Evolutionary conservation across 2,113 vertebrate genomes (phyloP), one percentile per base, ranked within the genome.

Genomic region (Sturnus vulgaris): DNA sequence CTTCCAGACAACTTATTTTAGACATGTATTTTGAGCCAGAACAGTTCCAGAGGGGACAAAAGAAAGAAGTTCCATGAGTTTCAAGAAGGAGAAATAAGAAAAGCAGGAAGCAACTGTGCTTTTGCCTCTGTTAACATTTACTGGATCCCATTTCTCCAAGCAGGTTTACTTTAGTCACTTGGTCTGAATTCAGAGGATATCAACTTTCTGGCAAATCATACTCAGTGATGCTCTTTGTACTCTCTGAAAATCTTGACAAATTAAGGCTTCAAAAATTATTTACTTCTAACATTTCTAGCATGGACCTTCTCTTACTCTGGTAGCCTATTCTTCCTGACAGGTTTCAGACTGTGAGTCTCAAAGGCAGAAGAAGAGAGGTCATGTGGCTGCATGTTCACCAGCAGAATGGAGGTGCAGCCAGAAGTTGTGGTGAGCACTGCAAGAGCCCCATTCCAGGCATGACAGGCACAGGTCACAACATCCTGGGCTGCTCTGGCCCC

Each of bases 361-460:
- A 53, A 71, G 68, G 18, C 57, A 27, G 28, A 66, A 75, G n/a
- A 60, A 21, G 44, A 31, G 31, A 70, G 50, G 19, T 22, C 6
- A 8, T 0, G 8, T 6, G 15, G 42, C 84, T 53, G n/a, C 52
- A 39, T 1, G 2, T 19, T 53, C 39, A 53, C 27, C 7, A 49
- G 12, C 91, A 83, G 57, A 80, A 19, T 11, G 59, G 52, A 8
- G 1, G 2, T 15, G n/a, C 8, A 17, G n/a, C n/a, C 27, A 30
- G 50, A 25, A 56, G 56, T 1, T 3, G 25, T 1, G 0, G 35
- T 2, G 10, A 52, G 71, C 0, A 0, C 17, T 22, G 49, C 30
- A n/a, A 16, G 37, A 49, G 39, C 39, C 53, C 24, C 0, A 0
- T 13, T 46, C 31, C 63, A 53, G 50, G 17, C 30, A 9, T 0